phyloP scores from a whole-genome alignment of 2,888 invertebrate genomes.

The Nebria salina region DNA sequence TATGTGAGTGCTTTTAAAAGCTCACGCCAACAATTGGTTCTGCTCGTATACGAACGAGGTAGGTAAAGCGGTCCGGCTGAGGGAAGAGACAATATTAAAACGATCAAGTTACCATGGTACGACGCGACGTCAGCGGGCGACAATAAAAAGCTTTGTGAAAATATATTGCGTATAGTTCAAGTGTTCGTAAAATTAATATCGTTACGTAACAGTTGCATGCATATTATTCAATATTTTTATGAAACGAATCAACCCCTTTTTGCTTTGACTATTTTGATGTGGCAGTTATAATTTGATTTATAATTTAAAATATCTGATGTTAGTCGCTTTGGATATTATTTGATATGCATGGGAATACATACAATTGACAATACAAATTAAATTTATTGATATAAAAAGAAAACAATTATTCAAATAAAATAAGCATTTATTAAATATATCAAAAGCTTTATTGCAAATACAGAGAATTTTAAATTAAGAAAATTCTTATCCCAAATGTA shows the following conservation, averaged over 20 bases:
- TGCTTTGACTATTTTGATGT: neutral
- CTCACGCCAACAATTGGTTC: slow-evolving; percentile 7
- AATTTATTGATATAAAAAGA: no score
- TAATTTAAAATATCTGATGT: no score
- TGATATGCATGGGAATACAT: no score
- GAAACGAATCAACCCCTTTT: neutral
- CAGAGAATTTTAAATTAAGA: no score
- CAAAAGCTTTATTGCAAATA: no score
- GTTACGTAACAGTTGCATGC: slow-evolving; percentile 12
- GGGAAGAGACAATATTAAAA: neutral
- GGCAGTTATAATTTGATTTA: neutral
- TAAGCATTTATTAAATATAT: no score
- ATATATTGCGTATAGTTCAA: slow-evolving; percentile 4
- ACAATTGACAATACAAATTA: no score
- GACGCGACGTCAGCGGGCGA: neutral
- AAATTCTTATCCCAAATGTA: no score
- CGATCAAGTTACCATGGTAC: slow-evolving; percentile 15
- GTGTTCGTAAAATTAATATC: slow-evolving; percentile 15
- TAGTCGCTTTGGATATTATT: no score
- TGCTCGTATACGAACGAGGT: neutral
- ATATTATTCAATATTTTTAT: neutral
- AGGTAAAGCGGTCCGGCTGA: neutral
- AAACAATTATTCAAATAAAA: no score
- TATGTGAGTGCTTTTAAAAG: slow-evolving; percentile 33
- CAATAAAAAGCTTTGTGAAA: neutral